Base-by-base conservation (phyloP, 2,113 vertebrate genomes). In the Scolopax mira region DNA sequence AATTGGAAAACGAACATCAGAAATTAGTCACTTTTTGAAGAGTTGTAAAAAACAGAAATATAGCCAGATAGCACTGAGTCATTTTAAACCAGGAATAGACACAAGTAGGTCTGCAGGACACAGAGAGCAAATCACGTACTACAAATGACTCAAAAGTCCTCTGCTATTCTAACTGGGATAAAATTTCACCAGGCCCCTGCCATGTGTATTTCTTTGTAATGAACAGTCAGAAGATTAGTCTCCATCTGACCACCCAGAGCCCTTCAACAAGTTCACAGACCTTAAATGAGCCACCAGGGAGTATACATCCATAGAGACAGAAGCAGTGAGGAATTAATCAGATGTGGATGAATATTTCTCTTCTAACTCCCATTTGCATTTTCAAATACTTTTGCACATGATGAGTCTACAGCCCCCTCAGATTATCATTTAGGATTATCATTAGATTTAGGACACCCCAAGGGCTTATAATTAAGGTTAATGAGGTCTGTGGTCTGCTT, bases 391-490 rank as follows among this genome's bases (percentile, higher is more conserved):
- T 91, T 89, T 91, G 89, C 81, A 89, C 81, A 58, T 74, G 85
- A 74, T 81, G 88, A 93, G 41, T n/a, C 85, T 35, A 70, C 81
- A 81, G 70, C 51, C 78, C 78, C 88, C 71, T 73, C 88, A 93
- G 94, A 82, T 91, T 62, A 93, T 33, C 65, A 74, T 95, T n/a
- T n/a, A n/a, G n/a, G n/a, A n/a, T n/a, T n/a, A n/a, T n/a, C n/a
- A n/a, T n/a, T n/a, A n/a, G n/a, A n/a, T n/a, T n/a, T 88, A 95
- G 74, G 61, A 61, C 61, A 82, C 93, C 79, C 93, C 25, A 88
- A 79, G 85, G 93, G 42, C 66, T 85, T 77, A 88, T 90, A 95
- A 95, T 93, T 93, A 81, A 85, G 88, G 88, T 89, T 94, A 95
- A 89, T 94, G 71, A 95, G 92, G 90, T 81, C 81, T 75, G 4